Evolutionary conservation across 1,140 invertebrate genomes (phyloP).

Genomic region (Coenobita brevimanus): DNA sequence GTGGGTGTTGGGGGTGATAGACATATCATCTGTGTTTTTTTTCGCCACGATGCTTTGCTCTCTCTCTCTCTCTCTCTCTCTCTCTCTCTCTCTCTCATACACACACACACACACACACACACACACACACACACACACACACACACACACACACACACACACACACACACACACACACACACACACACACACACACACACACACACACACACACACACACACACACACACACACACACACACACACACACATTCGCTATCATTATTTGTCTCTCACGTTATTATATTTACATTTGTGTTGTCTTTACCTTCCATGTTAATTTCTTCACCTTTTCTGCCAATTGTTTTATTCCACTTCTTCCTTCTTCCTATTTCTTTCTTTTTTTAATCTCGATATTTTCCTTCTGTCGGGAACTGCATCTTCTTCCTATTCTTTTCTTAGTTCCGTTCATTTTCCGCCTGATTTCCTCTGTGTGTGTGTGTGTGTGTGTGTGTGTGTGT

Average conservation of each 20-base stretch:
- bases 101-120: no score
- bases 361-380: no score
- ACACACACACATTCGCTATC: slow-evolving; percentile 6
- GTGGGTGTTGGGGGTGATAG: neutral
- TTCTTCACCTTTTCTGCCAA: neutral
- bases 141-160: neutral
- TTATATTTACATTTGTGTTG: no score
- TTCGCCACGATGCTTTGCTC: neutral
- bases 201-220: slow-evolving; percentile 14
- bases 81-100: no score
- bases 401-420: no score
- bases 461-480: no score
- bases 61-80: neutral
- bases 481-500: no score
- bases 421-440: no score
- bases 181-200: neutral
- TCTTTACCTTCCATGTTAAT: neutral
- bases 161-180: neutral
- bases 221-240: slow-evolving; percentile 23
- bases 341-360: neutral
- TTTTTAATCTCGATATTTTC: no score
- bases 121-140: neutral
- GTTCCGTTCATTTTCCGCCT: no score
- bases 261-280: neutral
- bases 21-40: neutral